A percentile compares a stretch with the other conserved stretches of the same genome.
Evolutionary conservation across 2,888 invertebrate genomes (phyloP).

Genomic region (Cataglyphis rosenhaueri): DNA sequence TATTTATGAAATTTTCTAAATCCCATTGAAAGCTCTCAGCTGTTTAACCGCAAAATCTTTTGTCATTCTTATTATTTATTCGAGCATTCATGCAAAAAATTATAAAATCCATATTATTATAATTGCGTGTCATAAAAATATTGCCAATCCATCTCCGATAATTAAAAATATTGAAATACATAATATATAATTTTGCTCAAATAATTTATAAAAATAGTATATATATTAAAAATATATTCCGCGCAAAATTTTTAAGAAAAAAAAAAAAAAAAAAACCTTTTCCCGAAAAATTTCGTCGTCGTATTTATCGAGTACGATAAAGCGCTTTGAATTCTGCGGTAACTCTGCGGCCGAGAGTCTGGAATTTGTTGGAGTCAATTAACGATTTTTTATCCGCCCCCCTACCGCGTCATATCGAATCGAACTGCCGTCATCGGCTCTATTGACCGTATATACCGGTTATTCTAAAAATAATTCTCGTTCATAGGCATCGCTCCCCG

Average conservation of each 20-base stretch:
- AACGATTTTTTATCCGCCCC: slow-evolving; percentile 39
- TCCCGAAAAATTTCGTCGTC: neutral
- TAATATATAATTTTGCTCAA: neutral
- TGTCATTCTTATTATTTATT: neutral
- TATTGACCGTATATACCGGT: slow-evolving; percentile 61
- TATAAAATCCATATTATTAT: neutral
- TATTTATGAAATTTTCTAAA: neutral
- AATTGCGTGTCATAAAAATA: neutral
- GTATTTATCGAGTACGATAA: neutral
- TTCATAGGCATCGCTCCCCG: slow-evolving; percentile 57
- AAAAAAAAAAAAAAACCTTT: neutral
- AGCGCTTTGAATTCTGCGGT: neutral
- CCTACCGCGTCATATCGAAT: slow-evolving; percentile 33
- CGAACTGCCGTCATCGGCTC: slow-evolving; percentile 49
- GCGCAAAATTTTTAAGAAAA: neutral
- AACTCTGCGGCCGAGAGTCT: neutral
- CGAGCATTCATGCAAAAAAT: neutral
- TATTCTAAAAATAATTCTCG: slow-evolving; percentile 67
- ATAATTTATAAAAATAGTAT: neutral
- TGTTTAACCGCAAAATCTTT: slow-evolving; percentile 25
- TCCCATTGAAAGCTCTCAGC: neutral
- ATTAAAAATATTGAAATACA: neutral
- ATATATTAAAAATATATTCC: neutral
- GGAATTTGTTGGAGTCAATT: slow-evolving; percentile 33
- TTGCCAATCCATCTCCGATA: neutral